Evolutionary conservation across 2,797 vertebrate genomes (phyloP).

Genomic region (Prunella strophiata): DNA sequence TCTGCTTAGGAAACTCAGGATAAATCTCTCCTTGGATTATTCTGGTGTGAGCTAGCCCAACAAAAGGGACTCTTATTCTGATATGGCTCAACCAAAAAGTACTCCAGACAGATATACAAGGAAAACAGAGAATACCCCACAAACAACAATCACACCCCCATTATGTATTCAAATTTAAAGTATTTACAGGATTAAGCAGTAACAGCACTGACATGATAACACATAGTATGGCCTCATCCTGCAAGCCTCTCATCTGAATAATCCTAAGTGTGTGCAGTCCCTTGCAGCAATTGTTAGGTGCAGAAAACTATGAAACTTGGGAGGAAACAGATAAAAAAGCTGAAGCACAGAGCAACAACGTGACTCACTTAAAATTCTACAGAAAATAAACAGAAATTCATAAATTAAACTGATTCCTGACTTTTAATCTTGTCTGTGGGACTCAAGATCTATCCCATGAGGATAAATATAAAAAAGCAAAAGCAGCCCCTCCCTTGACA

Average conservation of each 20-base stretch:
- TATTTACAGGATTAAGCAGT: neutral
- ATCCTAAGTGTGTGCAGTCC: neutral
- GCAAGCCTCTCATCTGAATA: neutral
- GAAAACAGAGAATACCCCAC: neutral
- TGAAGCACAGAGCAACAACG: neutral
- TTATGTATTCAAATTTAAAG: neutral
- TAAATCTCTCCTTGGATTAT: conserved; percentile 7
- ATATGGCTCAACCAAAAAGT: neutral
- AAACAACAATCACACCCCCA: neutral
- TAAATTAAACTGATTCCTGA: conserved; percentile 12
- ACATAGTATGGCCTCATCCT: neutral
- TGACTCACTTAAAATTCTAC: neutral
- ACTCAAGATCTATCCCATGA: neutral
- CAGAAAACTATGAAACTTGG: neutral
- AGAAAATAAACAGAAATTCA: neutral
- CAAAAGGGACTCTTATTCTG: conserved; percentile 34
- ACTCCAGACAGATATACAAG: neutral
- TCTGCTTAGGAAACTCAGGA: neutral
- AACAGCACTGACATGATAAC: neutral
- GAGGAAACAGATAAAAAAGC: neutral
- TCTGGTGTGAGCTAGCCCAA: neutral
- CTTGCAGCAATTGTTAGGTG: neutral
- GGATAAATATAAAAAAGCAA: neutral
- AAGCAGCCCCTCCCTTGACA: conserved; percentile 44
- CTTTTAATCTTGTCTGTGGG: conserved; percentile 7